Conservation (phyloP, 2,888 invertebrate genomes). For the Pristionchus japonicus region DNA sequence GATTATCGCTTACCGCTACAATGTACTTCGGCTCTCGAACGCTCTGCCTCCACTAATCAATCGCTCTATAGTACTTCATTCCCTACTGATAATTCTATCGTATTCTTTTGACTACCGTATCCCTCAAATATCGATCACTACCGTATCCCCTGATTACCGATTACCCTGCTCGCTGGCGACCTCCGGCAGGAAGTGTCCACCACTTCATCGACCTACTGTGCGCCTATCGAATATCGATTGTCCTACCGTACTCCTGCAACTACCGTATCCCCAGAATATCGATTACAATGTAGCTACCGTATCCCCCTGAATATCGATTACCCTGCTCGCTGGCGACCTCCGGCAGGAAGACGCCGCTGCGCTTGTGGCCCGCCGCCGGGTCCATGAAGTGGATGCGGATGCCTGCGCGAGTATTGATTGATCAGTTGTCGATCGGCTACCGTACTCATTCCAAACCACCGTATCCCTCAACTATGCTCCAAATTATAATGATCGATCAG, state of each 20-base stretch:
- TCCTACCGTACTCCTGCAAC: not conserved
- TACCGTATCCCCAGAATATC: not conserved
- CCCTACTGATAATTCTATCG: too few relatives aligned
- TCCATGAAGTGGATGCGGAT: slow-evolving; percentile 98
- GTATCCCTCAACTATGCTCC: not conserved
- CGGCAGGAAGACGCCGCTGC: slow-evolving; percentile 97
- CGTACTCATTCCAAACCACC: not conserved
- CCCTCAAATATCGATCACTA: not conserved
- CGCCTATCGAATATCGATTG: too few relatives aligned
- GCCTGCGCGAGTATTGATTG: slow-evolving; percentile 82
- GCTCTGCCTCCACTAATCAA: too few relatives aligned
- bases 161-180: slow-evolving; percentile 97
- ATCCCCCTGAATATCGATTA: slow-evolving; percentile 75
- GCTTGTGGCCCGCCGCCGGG: slow-evolving; percentile 83
- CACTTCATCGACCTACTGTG: slow-evolving; percentile 83
- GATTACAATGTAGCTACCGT: not conserved
- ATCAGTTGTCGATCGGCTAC: not conserved
- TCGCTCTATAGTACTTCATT: too few relatives aligned
- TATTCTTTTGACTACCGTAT: not conserved
- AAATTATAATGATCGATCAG: too few relatives aligned
- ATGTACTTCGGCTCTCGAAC: too few relatives aligned
- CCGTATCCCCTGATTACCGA: not conserved
- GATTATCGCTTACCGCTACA: too few relatives aligned
- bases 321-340: slow-evolving; percentile 99
- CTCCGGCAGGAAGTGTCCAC: slow-evolving; percentile 98